These are phyloP conservation scores for Caenorhabditis remanei DNA, from an alignment of 1,140 invertebrate genomes.

Conservation along the genomic window DNA sequence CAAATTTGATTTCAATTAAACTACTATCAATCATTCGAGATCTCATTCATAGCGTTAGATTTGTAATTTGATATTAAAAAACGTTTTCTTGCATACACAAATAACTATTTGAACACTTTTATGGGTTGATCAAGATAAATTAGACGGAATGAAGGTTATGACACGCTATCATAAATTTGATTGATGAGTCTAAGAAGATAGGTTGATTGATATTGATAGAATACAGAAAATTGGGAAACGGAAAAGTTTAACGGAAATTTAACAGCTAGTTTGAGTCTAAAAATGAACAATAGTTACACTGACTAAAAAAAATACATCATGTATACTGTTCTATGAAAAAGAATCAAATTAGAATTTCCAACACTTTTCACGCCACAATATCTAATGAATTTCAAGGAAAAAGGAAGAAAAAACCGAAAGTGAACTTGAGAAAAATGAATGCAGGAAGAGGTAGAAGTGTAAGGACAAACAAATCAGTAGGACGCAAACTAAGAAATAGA, in stretches of 20 bases:
- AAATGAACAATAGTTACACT: too few relatives aligned
- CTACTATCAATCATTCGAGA: too few relatives aligned
- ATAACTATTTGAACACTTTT: background rate
- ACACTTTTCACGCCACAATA: background rate
- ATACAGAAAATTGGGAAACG: background rate
- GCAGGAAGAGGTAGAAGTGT: constrained; percentile 54
- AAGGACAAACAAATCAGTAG: constrained; percentile 55
- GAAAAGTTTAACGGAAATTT: too few relatives aligned
- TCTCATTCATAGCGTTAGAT: background rate
- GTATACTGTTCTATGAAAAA: too few relatives aligned
- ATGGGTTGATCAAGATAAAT: background rate
- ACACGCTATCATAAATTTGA: background rate
- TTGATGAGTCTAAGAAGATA: background rate
- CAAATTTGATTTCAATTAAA: background rate
- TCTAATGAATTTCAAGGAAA: background rate
- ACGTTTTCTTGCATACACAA: background rate
- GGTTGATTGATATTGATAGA: background rate
- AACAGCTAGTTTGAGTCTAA: too few relatives aligned
- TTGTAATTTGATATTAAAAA: background rate
- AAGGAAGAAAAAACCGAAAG: background rate
- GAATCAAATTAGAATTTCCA: too few relatives aligned
- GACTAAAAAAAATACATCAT: too few relatives aligned
- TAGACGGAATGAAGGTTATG: background rate
- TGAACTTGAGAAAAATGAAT: background rate
- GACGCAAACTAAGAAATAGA: constrained; percentile 46